Evolutionary conservation across 2,113 vertebrate species (phyloP).

Genomic region (Mirza zaza): DNA sequence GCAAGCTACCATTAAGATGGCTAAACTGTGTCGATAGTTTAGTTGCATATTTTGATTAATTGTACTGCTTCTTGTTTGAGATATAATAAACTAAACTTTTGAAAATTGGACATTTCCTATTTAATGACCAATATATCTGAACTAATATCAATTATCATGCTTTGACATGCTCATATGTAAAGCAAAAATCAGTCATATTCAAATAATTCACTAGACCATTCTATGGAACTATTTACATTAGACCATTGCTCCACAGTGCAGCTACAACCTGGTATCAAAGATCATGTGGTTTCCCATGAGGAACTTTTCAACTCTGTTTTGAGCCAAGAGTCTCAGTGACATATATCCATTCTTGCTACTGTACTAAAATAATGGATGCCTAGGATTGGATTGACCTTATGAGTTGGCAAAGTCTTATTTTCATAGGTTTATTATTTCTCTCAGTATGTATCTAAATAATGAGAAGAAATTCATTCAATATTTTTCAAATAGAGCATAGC

Average conservation of each 20-base stretch:
- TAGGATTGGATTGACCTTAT: too few relatives aligned
- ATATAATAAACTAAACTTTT: too few relatives aligned
- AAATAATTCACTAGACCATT: neutral
- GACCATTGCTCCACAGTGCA: rapidly evolving
- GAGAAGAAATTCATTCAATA: neutral
- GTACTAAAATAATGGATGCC: neutral
- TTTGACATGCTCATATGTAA: neutral
- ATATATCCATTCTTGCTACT: neutral
- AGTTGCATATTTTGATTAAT: too few relatives aligned
- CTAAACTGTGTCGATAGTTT: too few relatives aligned
- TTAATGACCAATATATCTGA: too few relatives aligned
- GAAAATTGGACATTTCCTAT: too few relatives aligned
- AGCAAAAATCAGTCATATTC: neutral
- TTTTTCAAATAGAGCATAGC: neutral
- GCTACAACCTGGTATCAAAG: neutral
- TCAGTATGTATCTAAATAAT: neutral
- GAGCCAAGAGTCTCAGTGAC: neutral
- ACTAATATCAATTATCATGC: neutral
- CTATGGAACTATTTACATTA: neutral
- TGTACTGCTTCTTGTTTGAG: too few relatives aligned
- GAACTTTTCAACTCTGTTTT: neutral
- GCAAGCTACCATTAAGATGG: too few relatives aligned
- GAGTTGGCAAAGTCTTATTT: neutral
- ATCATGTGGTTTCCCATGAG: rapidly evolving
- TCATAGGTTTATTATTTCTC: neutral